Conservation (phyloP, 1,140 invertebrate species). For the Drosophila prosaltans region DNA sequence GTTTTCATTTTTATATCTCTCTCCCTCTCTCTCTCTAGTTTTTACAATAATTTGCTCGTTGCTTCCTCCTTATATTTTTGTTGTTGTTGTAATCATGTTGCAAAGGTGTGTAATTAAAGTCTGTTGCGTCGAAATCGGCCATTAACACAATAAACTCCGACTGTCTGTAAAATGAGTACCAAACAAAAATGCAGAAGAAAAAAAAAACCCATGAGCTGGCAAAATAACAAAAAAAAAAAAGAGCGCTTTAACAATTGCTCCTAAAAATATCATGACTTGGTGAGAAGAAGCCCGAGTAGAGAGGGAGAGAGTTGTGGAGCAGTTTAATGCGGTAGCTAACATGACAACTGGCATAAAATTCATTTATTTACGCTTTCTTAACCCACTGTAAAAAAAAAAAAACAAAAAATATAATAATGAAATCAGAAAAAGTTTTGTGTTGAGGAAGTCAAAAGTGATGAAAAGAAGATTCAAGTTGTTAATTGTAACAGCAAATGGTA, state of each 20-base stretch:
- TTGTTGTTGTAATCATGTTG: conserved; percentile 48
- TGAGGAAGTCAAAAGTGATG: conserved; percentile 24
- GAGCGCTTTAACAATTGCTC: conserved; percentile 47
- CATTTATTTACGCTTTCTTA: conserved; percentile 76
- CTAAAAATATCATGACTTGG: conserved; percentile 42
- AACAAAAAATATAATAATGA: conserved; percentile 13
- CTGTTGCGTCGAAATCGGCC: conserved; percentile 62
- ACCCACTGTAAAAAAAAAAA: conserved; percentile 29
- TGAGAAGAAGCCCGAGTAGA: too few relatives aligned
- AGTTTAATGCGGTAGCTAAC: conserved; percentile 19
- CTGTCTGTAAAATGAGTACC: conserved; percentile 36
- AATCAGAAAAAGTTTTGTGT: conserved; percentile 29
- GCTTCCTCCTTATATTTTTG: neutral
- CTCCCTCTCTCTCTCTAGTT: conserved; percentile 23
- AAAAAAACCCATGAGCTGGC: conserved; percentile 53
- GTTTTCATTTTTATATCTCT: conserved; percentile 36
- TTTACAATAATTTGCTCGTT: conserved; percentile 34
- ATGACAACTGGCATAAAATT: conserved; percentile 45
- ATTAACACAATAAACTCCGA: conserved; percentile 76
- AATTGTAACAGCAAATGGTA: conserved; percentile 38
- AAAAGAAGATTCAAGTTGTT: conserved; percentile 36
- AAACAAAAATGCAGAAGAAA: conserved; percentile 8
- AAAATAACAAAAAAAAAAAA: conserved; percentile 54
- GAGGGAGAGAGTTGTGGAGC: neutral
- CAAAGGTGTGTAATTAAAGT: conserved; percentile 65